Conservation (phyloP, 1,140 invertebrate species). For the Tyrophagus putrescentiae region DNA sequence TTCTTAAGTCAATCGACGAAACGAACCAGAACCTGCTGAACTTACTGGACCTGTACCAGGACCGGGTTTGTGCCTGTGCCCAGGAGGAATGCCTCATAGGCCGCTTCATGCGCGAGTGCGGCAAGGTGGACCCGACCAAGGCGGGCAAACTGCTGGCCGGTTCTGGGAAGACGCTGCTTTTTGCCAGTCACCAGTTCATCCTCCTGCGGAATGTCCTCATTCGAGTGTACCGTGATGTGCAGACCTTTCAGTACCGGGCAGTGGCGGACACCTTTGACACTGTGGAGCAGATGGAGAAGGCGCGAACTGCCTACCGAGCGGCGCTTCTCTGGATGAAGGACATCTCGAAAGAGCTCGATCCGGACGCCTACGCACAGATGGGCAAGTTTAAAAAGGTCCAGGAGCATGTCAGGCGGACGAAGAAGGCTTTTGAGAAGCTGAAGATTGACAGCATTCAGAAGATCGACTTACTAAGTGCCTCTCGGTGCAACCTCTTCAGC, state of each 20-base stretch:
- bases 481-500: conserved; percentile 93
- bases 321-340: conserved; percentile 99
- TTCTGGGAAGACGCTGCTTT: conserved; percentile 82
- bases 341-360: conserved; percentile 84
- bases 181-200: conserved; percentile 72
- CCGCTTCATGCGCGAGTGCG: conserved; percentile 80
- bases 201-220: conserved; percentile 63
- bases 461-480: conserved; percentile 87
- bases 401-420: conserved; percentile 52
- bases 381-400: conserved; percentile 88
- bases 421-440: conserved; percentile 77
- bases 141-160: conserved; percentile 84
- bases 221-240: conserved; percentile 82
- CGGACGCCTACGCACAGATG: conserved; percentile 83
- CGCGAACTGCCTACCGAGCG: conserved; percentile 83
- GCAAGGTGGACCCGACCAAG: conserved; percentile 68
- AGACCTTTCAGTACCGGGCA: conserved; percentile 84
- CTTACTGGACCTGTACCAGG: conserved; percentile 85
- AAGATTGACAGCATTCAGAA: conserved; percentile 93
- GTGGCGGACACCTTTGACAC: conserved; percentile 82
- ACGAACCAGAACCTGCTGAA: conserved; percentile 74
- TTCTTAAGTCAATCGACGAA: conserved; percentile 85
- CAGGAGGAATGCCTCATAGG: conserved; percentile 92
- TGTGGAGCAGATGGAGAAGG: conserved; percentile 81
- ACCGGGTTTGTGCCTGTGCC: conserved; percentile 70